These are phyloP conservation scores for Meriones psammophilus DNA, from an alignment of 2,797 vertebrate species.

Conservation along the genomic window DNA sequence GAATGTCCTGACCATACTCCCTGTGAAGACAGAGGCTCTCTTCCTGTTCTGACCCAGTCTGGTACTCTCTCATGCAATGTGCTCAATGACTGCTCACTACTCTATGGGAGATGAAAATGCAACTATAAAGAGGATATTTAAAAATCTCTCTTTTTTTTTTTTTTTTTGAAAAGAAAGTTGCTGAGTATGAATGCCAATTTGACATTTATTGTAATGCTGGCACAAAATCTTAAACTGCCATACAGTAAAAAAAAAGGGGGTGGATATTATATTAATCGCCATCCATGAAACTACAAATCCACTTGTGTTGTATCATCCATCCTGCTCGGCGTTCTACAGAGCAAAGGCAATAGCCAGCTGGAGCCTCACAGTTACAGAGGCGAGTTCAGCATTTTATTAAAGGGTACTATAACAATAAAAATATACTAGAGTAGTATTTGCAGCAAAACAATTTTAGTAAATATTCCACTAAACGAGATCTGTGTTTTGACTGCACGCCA, in stretches of 20 bases:
- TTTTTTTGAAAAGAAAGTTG: slow-evolving; percentile 33
- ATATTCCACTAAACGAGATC: not conserved
- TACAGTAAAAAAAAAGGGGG: not conserved
- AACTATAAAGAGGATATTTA: slow-evolving; percentile 2
- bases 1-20: not conserved
- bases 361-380: not conserved
- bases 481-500: not conserved
- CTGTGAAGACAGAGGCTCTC: not conserved
- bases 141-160: not conserved
- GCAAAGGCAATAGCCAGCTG: not conserved
- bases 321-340: not conserved
- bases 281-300: not conserved
- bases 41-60: not conserved
- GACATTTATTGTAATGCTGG: slow-evolving; percentile 50
- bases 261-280: not conserved
- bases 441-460: slow-evolving; percentile 24
- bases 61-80: not conserved
- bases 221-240: slow-evolving; percentile 37
- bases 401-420: slow-evolving; percentile 8
- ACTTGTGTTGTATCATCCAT: too few species aligned
- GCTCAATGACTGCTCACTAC: not conserved
- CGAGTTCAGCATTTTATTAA: slow-evolving; percentile 31
- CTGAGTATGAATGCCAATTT: slow-evolving; percentile 11
- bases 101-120: not conserved
- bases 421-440: not conserved